Conservation (phyloP, 2,888 invertebrate species). For the Lithophane semibrunnea region DNA sequence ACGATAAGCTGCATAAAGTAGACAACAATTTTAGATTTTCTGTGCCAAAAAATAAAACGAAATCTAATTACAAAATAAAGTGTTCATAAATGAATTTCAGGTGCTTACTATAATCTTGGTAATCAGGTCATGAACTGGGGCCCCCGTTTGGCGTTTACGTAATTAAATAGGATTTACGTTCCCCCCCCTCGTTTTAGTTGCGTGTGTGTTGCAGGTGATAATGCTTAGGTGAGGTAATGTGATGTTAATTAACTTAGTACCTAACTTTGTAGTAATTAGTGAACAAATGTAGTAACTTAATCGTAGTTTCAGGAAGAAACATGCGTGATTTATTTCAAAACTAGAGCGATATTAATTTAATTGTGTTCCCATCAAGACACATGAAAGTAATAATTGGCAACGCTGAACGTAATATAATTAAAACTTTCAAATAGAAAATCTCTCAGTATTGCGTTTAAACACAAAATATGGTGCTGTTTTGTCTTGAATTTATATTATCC, state of each 20-base stretch:
- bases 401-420: slow-evolving; percentile 16
- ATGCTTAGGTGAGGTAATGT: neutral
- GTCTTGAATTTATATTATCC: neutral
- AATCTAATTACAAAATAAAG: slow-evolving; percentile 25
- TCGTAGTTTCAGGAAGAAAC: neutral
- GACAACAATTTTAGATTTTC: neutral
- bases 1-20: neutral
- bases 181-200: neutral
- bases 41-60: neutral
- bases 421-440: slow-evolving; percentile 14
- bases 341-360: neutral
- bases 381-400: slow-evolving; percentile 20
- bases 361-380: neutral
- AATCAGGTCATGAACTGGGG: slow-evolving; percentile 24
- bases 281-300: neutral
- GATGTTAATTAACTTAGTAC: slow-evolving; percentile 4
- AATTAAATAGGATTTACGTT: slow-evolving; percentile 31
- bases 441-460: no score
- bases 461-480: no score
- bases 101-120: slow-evolving; percentile 46
- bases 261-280: neutral
- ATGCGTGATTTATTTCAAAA: neutral
- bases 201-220: slow-evolving; percentile 37
- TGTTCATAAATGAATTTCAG: slow-evolving; percentile 37
- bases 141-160: slow-evolving; percentile 20